phyloP scores from a whole-genome alignment of 1,140 invertebrate species.

The Stenopsyche tienmushanensis region DNA sequence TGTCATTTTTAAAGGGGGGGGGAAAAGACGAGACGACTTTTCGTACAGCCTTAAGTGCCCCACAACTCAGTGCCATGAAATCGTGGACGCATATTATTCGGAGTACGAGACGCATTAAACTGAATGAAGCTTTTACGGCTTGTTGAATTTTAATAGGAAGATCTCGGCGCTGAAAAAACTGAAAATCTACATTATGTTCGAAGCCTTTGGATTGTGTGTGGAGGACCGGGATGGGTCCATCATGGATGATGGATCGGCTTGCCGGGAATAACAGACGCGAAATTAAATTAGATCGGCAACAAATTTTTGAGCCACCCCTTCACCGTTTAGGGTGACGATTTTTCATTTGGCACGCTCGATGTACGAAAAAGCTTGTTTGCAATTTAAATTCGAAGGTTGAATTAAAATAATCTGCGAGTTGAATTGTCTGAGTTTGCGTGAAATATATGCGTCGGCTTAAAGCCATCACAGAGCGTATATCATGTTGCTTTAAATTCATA shows the following conservation, averaged over 20 bases:
- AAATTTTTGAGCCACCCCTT: not conserved
- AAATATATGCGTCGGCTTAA: no score
- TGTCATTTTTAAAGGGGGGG: no score
- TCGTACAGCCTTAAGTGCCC: no score
- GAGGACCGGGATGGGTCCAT: not conserved
- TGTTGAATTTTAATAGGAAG: slow-evolving; percentile 34
- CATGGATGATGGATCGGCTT: not conserved
- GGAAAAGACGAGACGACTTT: no score
- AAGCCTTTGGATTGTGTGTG: not conserved
- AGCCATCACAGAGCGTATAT: no score
- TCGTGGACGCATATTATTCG: not conserved
- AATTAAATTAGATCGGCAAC: not conserved
- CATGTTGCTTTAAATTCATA: no score
- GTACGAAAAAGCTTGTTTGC: no score
- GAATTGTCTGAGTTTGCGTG: no score
- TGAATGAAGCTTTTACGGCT: slow-evolving; percentile 34
- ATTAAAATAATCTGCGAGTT: no score
- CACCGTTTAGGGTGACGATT: no score
- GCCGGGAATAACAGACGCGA: not conserved
- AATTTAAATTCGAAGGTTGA: no score
- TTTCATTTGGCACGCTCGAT: no score
- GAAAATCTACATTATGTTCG: slow-evolving; percentile 7
- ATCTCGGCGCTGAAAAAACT: slow-evolving; percentile 19
- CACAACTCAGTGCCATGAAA: not conserved
- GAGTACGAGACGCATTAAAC: slow-evolving; percentile 4